Percentiles rank a stretch among this genome's conserved stretches.
Evolutionary conservation across 1,140 invertebrate genomes (phyloP).

Genomic region (Zaprionus gabonicus): DNA sequence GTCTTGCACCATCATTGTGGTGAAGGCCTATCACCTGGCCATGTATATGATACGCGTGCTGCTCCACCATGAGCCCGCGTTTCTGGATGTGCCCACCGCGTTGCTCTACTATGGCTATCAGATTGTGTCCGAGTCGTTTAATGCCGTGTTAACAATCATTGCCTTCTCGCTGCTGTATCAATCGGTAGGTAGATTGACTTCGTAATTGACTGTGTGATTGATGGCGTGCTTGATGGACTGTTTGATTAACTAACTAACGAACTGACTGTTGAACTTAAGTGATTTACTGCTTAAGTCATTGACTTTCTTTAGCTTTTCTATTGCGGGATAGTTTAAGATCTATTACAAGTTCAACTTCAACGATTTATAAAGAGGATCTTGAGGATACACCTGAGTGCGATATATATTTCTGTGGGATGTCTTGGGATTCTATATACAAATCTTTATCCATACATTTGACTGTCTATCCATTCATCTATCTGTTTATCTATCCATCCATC

Average conservation of each 20-base stretch:
- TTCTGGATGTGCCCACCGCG: conserved; percentile 23
- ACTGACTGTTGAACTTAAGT: not conserved
- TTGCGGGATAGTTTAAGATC: not conserved
- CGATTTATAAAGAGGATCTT: too few species aligned
- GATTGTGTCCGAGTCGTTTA: conserved; percentile 29
- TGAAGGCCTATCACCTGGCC: conserved; percentile 51
- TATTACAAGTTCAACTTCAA: too few species aligned
- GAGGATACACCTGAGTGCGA: too few species aligned
- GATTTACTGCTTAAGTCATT: not conserved
- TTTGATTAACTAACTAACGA: not conserved
- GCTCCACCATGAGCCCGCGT: conserved; percentile 7
- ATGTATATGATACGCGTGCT: conserved; percentile 39
- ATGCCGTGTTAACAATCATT: conserved; percentile 33
- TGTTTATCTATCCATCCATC: too few species aligned
- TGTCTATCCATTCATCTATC: too few species aligned
- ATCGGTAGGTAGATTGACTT: conserved; percentile 32
- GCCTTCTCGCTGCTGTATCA: conserved; percentile 29
- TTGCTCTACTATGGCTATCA: conserved; percentile 49
- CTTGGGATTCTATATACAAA: too few species aligned
- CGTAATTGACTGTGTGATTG: not conserved
- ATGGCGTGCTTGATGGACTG: not conserved
- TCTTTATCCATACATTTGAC: too few species aligned
- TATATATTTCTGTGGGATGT: too few species aligned
- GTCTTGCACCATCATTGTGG: conserved; percentile 26
- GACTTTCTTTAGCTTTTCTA: not conserved